Evolutionary conservation across 2,888 invertebrate species (phyloP), one percentile per base, ranked within the genome.

Genomic region (Monochamus alternatus): DNA sequence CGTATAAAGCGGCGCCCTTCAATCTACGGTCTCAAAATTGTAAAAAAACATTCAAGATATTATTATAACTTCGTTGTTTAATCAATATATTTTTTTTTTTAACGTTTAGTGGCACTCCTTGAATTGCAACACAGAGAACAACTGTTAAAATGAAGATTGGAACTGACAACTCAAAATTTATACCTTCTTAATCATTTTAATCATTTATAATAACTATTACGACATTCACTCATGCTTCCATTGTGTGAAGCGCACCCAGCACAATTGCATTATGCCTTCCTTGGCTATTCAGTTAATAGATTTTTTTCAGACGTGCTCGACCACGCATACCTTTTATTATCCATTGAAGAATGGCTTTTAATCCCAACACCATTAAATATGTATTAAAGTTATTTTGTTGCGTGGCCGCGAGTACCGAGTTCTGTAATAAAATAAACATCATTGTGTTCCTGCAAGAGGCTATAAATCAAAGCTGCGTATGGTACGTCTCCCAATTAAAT

Each of bases 381-480:
- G 31, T 64, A 64, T 64, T 64, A 64, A 64, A 64, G 31, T 47
- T 64, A 47, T 64, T 64, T 47, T 64, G 64, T 64, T 30, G 64
- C 64, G 44, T 30, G 31, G 12, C 64, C 31, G 30, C 44, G 9
- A 63, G 44, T 64, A 47, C 64, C 47, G 4, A 64, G 64, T 47
- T 7, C n/a, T 12, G 31, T 22, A 64, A 64, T 64, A 64, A 64
- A 64, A 44, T 47, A 64, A 64, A 47, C 64, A 47, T 64, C 14
- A 64, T 47, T 47, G 64, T 64, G 44, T 64, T 64, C 64, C 12
- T 47, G 44, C 64, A 64, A 64, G 47, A 7, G 47, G 30, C 64
- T 4, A 64, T 64, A 64, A 64, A 64, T 64, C 64, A 64, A n/a
- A 14, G 14, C n/a, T n/a, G 7, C n/a, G 55, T 55, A 55, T 55